Base-by-base conservation (phyloP, 2,888 invertebrate species). In the Mellilla xanthometata region DNA sequence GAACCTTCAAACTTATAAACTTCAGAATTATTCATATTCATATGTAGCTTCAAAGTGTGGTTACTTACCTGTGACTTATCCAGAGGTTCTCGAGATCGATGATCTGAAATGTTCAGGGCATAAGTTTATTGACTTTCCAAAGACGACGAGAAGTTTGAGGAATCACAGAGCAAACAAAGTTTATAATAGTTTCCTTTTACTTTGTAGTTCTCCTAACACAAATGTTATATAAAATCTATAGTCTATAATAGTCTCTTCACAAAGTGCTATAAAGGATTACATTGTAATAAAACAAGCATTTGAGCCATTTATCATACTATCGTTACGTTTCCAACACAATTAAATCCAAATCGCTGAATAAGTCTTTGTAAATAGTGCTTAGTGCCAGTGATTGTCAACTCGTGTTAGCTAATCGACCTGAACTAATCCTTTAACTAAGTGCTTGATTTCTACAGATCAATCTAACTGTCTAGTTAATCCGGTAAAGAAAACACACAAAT, bases 401-500 rank as follows among this genome's bases (percentile, higher is more conserved):
- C 10, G 24, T 35, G 19, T 39, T 32, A 40, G 35, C 22, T 40
- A 46, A 46, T 40, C 7, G 40, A 46, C 24, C 23, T 23, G 40
- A 46, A 46, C 46, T 36, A 35, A 46, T 46, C 36, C 27, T 24
- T 23, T 45, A 38, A 43, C 31, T 31, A 33, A 27, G 39, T 12
- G 31, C 35, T 34, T 5, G 28, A 34, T 30, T 39, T 39, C 34
- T 39, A 39, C 22, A 39, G 28, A 39, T 33, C 33, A 12, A 38
- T 44, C 24, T 24, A 7, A 24, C 7, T 24, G 24, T 24, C 8
- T 35, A 12, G 10, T 29, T 29, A 19, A 28, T 29, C 11, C 22
- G 24, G 5, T 3, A 2, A 10, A 19, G 28, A 36, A 36, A 36
- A 36, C 36, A 22, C 28, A 11, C 8, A 5, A 19, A 19, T 19